Evolutionary conservation across 2,888 invertebrate species (phyloP).

Genomic region (Mystacides longicornis): DNA sequence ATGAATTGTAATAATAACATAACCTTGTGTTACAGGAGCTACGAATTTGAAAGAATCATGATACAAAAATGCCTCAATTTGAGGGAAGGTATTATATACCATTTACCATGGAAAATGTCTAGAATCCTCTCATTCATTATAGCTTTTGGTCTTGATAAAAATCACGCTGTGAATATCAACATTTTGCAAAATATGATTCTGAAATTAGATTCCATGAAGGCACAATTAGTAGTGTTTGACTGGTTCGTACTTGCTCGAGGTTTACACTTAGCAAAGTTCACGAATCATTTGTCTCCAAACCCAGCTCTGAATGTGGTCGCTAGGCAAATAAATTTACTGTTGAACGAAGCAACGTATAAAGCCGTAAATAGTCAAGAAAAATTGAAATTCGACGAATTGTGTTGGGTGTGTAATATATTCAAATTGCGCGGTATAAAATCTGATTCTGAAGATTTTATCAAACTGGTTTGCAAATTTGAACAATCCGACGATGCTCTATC

Average conservation of each 20-base stretch:
- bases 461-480: neutral
- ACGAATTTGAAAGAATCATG: conserved; percentile 17
- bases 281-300: neutral
- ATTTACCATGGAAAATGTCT: conserved; percentile 18
- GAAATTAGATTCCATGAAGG: conserved; percentile 10
- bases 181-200: conserved; percentile 4
- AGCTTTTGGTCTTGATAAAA: neutral
- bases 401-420: neutral
- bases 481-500: neutral
- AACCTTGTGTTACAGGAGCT: conserved; percentile 11
- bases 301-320: neutral
- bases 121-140: neutral
- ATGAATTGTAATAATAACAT: conserved; percentile 19
- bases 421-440: neutral
- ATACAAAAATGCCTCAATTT: conserved; percentile 6
- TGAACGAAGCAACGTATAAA: neutral
- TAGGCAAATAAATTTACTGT: neutral
- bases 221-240: conserved; percentile 15
- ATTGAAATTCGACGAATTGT: neutral
- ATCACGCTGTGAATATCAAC: neutral
- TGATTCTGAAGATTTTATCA: neutral
- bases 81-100: neutral
- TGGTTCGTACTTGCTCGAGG: conserved; percentile 17
- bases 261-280: conserved; percentile 4
- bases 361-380: neutral